These are phyloP conservation scores for Anastrepha obliqua DNA, from an alignment of 1,140 invertebrate genomes.

Conservation along the genomic window DNA sequence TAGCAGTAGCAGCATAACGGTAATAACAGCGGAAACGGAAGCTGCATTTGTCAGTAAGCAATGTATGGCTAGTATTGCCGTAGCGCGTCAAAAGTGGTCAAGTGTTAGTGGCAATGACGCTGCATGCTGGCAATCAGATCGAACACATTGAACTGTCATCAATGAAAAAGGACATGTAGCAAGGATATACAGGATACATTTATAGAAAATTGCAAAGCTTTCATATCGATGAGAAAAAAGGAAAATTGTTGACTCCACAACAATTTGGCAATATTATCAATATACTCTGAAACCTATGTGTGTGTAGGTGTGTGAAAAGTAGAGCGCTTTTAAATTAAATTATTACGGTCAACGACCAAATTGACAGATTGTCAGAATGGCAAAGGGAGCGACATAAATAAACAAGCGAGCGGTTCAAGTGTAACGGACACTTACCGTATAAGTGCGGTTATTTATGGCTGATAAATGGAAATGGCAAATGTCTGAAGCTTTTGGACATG, in stretches of 20 bases:
- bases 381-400: too few relatives aligned
- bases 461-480: too few relatives aligned
- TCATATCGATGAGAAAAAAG: not conserved
- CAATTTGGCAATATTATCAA: not conserved
- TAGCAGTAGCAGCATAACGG: not conserved
- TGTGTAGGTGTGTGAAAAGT: not conserved
- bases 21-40: slow-evolving; percentile 48
- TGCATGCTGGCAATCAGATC: slow-evolving; percentile 9
- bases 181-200: slow-evolving; percentile 5
- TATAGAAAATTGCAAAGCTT: not conserved
- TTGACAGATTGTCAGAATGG: not conserved
- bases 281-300: not conserved
- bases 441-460: too few relatives aligned
- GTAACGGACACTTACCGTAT: too few relatives aligned
- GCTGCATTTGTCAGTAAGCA: slow-evolving; percentile 21
- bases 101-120: not conserved
- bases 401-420: too few relatives aligned
- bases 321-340: slow-evolving; percentile 24
- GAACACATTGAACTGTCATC: slow-evolving; percentile 37
- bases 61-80: slow-evolving; percentile 16
- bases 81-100: slow-evolving; percentile 12
- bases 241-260: not conserved
- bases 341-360: not conserved
- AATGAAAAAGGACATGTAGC: not conserved
- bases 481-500: too few relatives aligned